A percentile compares a stretch with the other conserved stretches of the same genome.
phyloP scores from a whole-genome alignment of 1,140 invertebrate species.

The Caenorhabditis inopinata region DNA sequence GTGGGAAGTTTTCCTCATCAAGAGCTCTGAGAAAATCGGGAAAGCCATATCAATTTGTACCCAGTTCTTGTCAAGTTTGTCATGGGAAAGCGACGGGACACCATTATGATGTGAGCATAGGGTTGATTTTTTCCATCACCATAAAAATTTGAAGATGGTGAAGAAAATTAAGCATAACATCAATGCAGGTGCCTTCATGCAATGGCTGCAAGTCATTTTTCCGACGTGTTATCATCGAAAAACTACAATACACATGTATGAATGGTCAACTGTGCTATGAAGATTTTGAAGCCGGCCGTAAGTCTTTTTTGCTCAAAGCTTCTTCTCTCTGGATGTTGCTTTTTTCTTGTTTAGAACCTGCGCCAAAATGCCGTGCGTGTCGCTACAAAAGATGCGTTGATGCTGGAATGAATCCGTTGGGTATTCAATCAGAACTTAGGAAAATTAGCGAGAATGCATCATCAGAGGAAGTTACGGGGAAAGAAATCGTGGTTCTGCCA shows the following conservation, averaged over 20 bases:
- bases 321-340: too few relatives aligned
- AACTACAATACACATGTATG: not conserved
- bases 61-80: slow-evolving; percentile 2
- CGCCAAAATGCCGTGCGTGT: not conserved
- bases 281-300: not conserved
- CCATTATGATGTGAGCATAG: not conserved
- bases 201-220: slow-evolving; percentile 3
- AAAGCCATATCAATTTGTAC: slow-evolving; percentile 12
- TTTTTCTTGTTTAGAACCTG: not conserved
- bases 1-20: not conserved
- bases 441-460: not conserved
- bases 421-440: not conserved
- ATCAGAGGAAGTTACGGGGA: not conserved
- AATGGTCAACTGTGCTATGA: not conserved
- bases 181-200: not conserved
- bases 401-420: not conserved
- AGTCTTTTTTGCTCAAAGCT: not conserved
- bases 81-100: slow-evolving; percentile 1
- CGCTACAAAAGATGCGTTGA: not conserved
- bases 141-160: not conserved
- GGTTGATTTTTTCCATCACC: not conserved
- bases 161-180: not conserved
- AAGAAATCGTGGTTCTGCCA: not conserved
- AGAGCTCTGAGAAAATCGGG: not conserved
- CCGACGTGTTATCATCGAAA: not conserved